Evolutionary conservation across 1,140 invertebrate genomes (phyloP).

Genomic region (Zeugodacus cucurbitae): DNA sequence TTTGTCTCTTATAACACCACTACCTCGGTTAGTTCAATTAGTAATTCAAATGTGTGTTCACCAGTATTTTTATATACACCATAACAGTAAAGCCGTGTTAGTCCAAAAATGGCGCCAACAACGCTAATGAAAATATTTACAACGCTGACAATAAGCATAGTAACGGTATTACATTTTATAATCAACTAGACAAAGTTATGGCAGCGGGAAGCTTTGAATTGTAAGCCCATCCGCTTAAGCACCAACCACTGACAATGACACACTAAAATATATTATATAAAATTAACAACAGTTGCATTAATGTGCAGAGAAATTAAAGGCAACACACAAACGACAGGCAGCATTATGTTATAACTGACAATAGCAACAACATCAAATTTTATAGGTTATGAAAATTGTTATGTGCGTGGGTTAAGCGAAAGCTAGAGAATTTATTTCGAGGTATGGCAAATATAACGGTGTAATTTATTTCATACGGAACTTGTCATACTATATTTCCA

Average conservation of each 20-base stretch:
- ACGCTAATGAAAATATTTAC: not conserved
- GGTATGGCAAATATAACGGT: too few species aligned
- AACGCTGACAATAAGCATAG: not conserved
- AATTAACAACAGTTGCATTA: not conserved
- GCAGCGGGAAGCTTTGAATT: not conserved
- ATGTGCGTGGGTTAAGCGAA: too few species aligned
- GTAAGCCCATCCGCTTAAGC: not conserved
- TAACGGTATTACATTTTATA: not conserved
- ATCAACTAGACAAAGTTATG: not conserved
- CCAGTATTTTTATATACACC: not conserved
- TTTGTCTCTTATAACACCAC: not conserved
- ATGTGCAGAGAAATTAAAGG: not conserved
- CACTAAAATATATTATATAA: not conserved
- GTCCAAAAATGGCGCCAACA: not conserved
- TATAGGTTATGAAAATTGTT: too few species aligned
- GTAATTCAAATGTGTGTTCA: not conserved
- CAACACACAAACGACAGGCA: not conserved
- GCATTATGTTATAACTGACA: not conserved
- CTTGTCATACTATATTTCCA: too few species aligned
- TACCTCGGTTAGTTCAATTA: not conserved
- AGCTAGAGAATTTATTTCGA: too few species aligned
- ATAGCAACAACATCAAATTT: not conserved
- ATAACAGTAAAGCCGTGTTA: not conserved
- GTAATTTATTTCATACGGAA: too few species aligned
- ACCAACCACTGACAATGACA: not conserved